phyloP scores from a whole-genome alignment of 2,888 invertebrate genomes.

The Drosophila macrothrix region DNA sequence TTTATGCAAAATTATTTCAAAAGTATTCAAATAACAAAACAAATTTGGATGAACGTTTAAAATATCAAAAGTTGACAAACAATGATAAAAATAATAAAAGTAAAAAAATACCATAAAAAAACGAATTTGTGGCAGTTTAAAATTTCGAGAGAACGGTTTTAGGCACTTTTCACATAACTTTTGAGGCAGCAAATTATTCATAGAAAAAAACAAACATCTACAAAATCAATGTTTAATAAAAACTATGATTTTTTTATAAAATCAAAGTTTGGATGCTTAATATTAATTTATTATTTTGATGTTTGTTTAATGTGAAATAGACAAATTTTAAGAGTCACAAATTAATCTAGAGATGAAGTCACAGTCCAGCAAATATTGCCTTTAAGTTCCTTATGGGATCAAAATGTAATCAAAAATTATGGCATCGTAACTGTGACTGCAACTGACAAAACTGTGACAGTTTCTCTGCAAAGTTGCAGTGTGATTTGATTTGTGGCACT shows the following conservation, averaged over 20 bases:
- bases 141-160: neutral
- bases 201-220: neutral
- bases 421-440: constrained; percentile 1
- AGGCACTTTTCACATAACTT: neutral
- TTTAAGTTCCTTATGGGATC: neutral
- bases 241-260: neutral
- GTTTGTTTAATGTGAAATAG: neutral
- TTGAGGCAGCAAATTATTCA: neutral
- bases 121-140: neutral
- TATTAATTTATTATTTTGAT: neutral
- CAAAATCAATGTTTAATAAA: neutral
- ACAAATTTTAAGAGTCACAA: neutral
- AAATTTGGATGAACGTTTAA: neutral
- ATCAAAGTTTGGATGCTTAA: neutral
- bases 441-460: constrained; percentile 13
- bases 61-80: neutral
- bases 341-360: neutral
- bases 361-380: neutral
- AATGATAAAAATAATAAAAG: neutral
- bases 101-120: neutral
- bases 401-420: neutral
- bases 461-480: constrained; percentile 41
- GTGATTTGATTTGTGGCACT: constrained; percentile 64
- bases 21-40: neutral
- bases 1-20: neutral